Evolutionary conservation across 2,888 invertebrate species (phyloP), one percentile per base, ranked within the genome.

Genomic region (Drosophila multiciliata): DNA sequence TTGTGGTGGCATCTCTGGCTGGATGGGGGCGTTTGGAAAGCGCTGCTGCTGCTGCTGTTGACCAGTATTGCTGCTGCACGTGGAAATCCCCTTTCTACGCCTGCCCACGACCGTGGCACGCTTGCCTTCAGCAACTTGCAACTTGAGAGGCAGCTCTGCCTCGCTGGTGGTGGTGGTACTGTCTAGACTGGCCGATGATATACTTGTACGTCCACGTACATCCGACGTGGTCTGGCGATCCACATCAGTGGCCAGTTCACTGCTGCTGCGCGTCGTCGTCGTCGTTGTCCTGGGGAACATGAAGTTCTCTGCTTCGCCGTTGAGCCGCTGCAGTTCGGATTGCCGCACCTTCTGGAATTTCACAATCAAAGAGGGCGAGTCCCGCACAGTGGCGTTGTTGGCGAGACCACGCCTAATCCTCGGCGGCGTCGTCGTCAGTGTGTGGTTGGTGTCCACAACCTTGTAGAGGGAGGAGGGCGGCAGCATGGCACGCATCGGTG

Each of bases 301-400:
- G 90, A 97, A 97, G 82, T 96, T 97, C 86, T 97, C 97, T 0
- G 97, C 97, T 91, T 97, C 97, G 82, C 97, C 96, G 87, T 97
- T 97, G 55, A 97, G 92, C 58, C 96, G 94, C 0, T 96, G 95
- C 58, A 97, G 90, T 91, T 97, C 97, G 0, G 96, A 96, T 58
- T 95, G 95, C 6, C 97, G 94, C 23, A 97, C 95, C 75, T 96
- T 96, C 61, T 95, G 95, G 84, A 97, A 96, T 87, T 96, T 96
- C 0, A 97, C 96, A 29, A 96, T 96, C 33, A 96, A 23, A 91
- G 94, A 68, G 90, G 94, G 90, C 1, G 91, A 90, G 15, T 89
- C 92, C 2, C 82, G 67, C 9, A 74, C 75, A 15, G 75, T 80
- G 26, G 63, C 53, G 35, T 77, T 78, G 42, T 80, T 77, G 17